Conservation (phyloP, 92 coral and sea anemone genomes). For the Epizoanthus ramosus region DNA sequence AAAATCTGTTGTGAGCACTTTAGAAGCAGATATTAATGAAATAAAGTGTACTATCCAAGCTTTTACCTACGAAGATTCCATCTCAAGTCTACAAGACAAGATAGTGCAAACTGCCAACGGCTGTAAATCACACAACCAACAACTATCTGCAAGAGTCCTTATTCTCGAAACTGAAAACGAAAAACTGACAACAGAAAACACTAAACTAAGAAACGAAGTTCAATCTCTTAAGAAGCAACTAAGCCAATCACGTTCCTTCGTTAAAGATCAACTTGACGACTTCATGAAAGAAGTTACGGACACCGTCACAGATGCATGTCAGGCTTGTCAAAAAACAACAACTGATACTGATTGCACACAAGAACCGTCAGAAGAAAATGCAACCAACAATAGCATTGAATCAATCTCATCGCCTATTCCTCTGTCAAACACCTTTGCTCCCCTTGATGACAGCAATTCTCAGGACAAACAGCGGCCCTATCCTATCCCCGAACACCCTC, state of each 20-base stretch:
- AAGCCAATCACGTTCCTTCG: background rate
- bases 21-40: conserved; percentile 11
- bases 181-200: background rate
- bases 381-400: too few species aligned
- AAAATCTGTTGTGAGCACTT: conserved; percentile 3
- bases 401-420: too few species aligned
- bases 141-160: conserved; percentile 8
- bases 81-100: conserved; percentile 17
- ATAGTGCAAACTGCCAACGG: conserved; percentile 16
- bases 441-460: too few species aligned
- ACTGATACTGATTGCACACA: too few species aligned
- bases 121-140: conserved; percentile 8
- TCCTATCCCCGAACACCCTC: too few species aligned
- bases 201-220: background rate
- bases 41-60: background rate
- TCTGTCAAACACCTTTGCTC: too few species aligned
- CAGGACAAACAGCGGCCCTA: too few species aligned
- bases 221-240: background rate
- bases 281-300: background rate
- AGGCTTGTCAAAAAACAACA: too few species aligned
- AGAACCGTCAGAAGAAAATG: too few species aligned
- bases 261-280: background rate
- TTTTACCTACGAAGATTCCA: background rate
- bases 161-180: conserved; percentile 21
- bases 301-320: too few species aligned